phyloP scores from a whole-genome alignment of 2,888 invertebrate species.

The Nymphalis polychloros region DNA sequence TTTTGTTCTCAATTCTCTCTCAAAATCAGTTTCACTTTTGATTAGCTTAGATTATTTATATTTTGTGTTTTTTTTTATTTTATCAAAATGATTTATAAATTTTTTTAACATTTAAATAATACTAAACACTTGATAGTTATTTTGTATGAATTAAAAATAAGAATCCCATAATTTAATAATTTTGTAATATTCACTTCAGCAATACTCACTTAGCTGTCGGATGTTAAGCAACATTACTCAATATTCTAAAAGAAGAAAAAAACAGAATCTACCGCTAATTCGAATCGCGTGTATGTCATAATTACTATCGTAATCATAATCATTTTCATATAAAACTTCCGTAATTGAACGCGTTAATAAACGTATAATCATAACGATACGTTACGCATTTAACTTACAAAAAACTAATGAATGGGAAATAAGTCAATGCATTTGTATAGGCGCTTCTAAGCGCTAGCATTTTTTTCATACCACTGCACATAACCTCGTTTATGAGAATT shows the following conservation, averaged over 20 bases:
- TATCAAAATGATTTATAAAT: not conserved
- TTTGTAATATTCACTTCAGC: not conserved
- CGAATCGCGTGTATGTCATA: constrained; percentile 24
- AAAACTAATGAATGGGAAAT: constrained; percentile 17
- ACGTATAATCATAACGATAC: constrained; percentile 25
- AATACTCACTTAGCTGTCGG: not conserved
- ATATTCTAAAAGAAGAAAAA: not conserved
- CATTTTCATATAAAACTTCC: constrained; percentile 34
- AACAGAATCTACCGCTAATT: not conserved
- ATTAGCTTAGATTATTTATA: not conserved
- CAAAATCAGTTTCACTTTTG: constrained; percentile 16
- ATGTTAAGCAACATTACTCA: too few relatives aligned
- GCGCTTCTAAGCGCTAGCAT: constrained; percentile 9
- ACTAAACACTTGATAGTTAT: too few relatives aligned
- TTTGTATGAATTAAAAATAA: too few relatives aligned
- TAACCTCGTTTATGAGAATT: constrained; percentile 45
- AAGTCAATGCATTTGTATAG: constrained; percentile 18
- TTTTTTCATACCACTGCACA: constrained; percentile 28
- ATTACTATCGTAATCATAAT: constrained; percentile 22
- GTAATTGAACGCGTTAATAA: constrained; percentile 29
- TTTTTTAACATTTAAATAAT: not conserved
- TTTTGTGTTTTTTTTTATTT: not conserved
- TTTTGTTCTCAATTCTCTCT: constrained; percentile 27
- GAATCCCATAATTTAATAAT: too few relatives aligned
- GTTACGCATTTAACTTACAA: constrained; percentile 25